A percentile compares a stretch with the other conserved stretches of the same genome.
Evolutionary conservation across 2,113 vertebrate species (phyloP).

Genomic region (Orientallactaga bullata): DNA sequence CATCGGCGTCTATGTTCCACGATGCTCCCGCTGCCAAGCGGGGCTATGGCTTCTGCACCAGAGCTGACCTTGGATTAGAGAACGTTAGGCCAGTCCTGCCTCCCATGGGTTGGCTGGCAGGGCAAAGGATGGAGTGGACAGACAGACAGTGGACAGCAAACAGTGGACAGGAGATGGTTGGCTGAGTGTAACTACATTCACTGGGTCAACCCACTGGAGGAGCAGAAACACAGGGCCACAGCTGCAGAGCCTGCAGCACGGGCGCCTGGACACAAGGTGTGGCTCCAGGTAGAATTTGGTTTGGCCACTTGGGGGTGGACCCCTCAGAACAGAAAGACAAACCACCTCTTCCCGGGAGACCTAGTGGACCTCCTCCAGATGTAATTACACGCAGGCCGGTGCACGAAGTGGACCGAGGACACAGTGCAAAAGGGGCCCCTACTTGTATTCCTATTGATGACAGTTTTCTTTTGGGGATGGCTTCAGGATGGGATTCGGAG

Average conservation of each 20-base stretch:
- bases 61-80: conserved; percentile 80
- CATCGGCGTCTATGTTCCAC: conserved; percentile 64
- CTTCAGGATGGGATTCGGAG: conserved; percentile 91
- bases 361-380: conserved; percentile 73
- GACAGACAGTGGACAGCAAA: conserved; percentile 81
- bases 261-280: neutral
- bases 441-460: conserved; percentile 99
- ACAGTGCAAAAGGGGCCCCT: conserved; percentile 82
- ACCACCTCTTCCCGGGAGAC: conserved; percentile 58
- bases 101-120: conserved; percentile 69
- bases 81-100: conserved; percentile 77
- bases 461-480: conserved; percentile 95
- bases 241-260: neutral
- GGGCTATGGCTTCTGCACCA: conserved; percentile 64
- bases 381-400: conserved; percentile 83
- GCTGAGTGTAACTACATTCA: conserved; percentile 84
- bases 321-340: conserved; percentile 42
- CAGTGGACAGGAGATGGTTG: conserved; percentile 79
- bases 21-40: conserved; percentile 67
- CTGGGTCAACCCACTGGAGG: conserved; percentile 42
- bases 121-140: conserved; percentile 75
- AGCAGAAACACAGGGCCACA: neutral
- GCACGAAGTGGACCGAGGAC: conserved; percentile 74
- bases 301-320: conserved; percentile 40
- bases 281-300: conserved; percentile 47